phyloP scores from a whole-genome alignment of 2,113 vertebrate species.

The Ictidomys tridecemlineatus region DNA sequence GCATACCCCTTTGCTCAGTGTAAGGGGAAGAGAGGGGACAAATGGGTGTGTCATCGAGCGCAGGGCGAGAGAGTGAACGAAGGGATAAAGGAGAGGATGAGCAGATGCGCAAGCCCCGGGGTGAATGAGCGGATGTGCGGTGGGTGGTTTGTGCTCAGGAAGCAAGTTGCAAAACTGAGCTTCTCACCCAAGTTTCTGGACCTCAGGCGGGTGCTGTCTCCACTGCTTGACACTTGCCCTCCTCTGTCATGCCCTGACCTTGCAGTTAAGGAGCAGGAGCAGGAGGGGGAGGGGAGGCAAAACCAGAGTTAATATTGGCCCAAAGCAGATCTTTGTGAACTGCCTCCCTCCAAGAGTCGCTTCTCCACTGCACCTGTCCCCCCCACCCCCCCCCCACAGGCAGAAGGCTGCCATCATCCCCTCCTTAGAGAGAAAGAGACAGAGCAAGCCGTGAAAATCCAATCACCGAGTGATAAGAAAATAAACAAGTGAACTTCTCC shows the following conservation, averaged over 20 bases:
- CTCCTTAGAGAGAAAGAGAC: slow-evolving; percentile 19
- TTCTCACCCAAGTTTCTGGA: background rate
- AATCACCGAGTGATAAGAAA: slow-evolving; percentile 30
- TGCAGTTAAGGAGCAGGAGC: background rate
- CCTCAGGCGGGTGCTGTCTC: background rate
- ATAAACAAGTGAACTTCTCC: slow-evolving; percentile 77
- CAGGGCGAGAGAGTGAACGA: no score
- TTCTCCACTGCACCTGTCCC: slow-evolving; percentile 52
- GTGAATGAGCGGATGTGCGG: background rate
- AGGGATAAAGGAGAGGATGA: background rate
- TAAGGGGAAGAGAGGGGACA: background rate
- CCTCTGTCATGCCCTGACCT: background rate
- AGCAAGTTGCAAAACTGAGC: background rate
- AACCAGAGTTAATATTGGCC: background rate
- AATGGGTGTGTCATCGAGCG: background rate
- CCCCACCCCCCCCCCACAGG: background rate
- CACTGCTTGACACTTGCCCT: background rate
- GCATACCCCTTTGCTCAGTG: background rate
- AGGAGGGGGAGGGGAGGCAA: background rate
- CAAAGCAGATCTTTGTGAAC: background rate
- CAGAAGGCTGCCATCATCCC: slow-evolving; percentile 34
- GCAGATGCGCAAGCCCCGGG: background rate
- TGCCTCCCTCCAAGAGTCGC: background rate
- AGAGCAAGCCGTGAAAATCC: background rate
- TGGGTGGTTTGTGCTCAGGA: background rate